Evolutionary conservation across 2,113 vertebrate species (phyloP), one percentile per base, ranked within the genome.

Genomic region (Centropus unirufus): DNA sequence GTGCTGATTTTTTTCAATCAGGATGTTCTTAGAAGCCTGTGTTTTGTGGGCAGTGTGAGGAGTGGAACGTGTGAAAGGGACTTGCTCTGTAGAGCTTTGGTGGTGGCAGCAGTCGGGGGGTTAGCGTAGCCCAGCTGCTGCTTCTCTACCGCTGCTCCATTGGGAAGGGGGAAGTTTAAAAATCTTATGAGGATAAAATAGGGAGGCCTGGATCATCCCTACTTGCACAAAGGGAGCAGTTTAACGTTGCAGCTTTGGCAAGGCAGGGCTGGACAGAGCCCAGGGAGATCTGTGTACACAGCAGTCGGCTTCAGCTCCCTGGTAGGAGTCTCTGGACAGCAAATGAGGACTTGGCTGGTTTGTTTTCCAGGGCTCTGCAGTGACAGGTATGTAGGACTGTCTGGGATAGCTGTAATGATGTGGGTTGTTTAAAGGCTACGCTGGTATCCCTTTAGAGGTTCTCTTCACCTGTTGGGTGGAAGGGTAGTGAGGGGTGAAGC

Each of bases 281-380:
- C 22, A 5, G 23, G 49, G 22, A 19, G 19, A 6, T 42, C 70
- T 55, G 39, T 34, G 23, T 12, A 3, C 8, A 2, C 1, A 3
- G 32, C 0, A 3, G 9, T 14, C 62, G 42, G 47, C 51, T 75
- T 12, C 26, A 75, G 62, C 42, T 91, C 8, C 57, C 2, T 2
- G 1, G 30, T 5, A n/a, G 70, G 5, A 66, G 14, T 67, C 82
- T 34, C 47, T 29, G 26, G 44, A 3, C 27, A 22, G 21, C 0
- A 0, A 24, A 6, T 0, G 0, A 46, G 26, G 36, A 14, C 42
- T 76, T 36, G 32, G 16, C 47, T 55, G 58, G 13, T 52, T 68
- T 52, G 70, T 34, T 73, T 63, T 55, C 54, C 44, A 36, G 12
- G 51, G 24, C 72, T 63, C 30, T 81, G 49, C 36, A 78, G 69